Evolutionary conservation across 2,888 invertebrate genomes (phyloP), one percentile per base, ranked within the genome.

Genomic region (Acanthosoma haemorrhoidale): DNA sequence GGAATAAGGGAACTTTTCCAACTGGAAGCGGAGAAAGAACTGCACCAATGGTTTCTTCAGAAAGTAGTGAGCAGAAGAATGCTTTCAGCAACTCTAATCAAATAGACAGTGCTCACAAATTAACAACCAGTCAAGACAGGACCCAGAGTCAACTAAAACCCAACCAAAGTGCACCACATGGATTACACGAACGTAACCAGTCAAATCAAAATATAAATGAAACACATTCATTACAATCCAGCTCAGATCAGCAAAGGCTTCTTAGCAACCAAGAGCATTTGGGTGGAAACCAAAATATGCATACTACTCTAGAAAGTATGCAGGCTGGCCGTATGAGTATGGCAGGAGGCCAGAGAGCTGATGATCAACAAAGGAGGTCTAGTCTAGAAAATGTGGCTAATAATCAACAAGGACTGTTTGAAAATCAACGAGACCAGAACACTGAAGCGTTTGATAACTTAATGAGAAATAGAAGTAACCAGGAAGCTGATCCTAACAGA

Each of bases 401-500:
- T 51, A 51, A 2, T 11, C 64, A 64, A 9, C 64, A 64, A 39
- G 38, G 38, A 29, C 1, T 31, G 5, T 41, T 41, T 38, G 25
- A n/a, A 4, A n/a, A 25, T n/a, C 39, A 38, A 6, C 39, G 41
- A 9, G 29, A n/a, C 31, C 39, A 64, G 29, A 29, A 29, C 15
- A 41, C n/a, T 16, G 16, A 38, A 29, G 64, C 39, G n/a, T 32
- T 43, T 25, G 66, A 69, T 31, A 64, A 39, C 59, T 64, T 64
- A 38, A 67, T 60, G 9, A 59, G 64, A 31, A 66, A 69, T 36
- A 51, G 60, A 34, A 63, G 38, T 18, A 36, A 11, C 11, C 71
- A 66, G 39, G 63, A 68, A 63, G 67, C 51, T 25, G 58, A 61
- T 29, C 3, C 57, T 4, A 61, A 58, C 31, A 70, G 51, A 21